phyloP scores from a whole-genome alignment of 2,797 vertebrate species.

The Spinus pinus region DNA sequence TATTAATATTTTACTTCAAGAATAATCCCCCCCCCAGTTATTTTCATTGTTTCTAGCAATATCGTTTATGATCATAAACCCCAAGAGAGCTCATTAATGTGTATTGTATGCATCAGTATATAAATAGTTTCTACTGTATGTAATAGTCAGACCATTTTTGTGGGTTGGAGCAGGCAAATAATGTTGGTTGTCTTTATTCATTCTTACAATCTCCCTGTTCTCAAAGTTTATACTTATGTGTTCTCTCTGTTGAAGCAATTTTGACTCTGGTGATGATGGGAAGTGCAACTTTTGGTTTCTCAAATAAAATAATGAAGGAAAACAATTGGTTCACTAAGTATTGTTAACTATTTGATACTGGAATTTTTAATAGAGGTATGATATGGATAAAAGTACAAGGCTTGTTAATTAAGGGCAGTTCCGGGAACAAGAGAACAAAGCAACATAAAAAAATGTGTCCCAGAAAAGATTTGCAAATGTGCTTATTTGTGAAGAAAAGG shows the following conservation, averaged over 20 bases:
- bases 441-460: not conserved
- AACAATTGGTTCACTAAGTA: not conserved
- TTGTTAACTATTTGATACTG: not conserved
- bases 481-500: not conserved
- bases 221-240: not conserved
- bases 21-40: not conserved
- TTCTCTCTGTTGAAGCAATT: not conserved
- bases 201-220: not conserved
- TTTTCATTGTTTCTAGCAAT: constrained; percentile 5
- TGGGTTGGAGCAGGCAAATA: not conserved
- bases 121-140: not conserved
- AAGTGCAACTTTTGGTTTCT: not conserved
- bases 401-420: not conserved
- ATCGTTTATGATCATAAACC: constrained; percentile 12
- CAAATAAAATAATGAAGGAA: not conserved
- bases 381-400: not conserved
- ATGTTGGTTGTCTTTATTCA: not conserved
- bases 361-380: not conserved
- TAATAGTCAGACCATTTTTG: not conserved
- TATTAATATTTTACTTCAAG: constrained; percentile 32
- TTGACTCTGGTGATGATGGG: not conserved
- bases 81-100: constrained; percentile 14
- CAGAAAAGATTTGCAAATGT: not conserved
- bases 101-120: not conserved
- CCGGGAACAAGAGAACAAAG: not conserved